A percentile compares a stretch with the other conserved stretches of the same genome.
These are phyloP conservation scores for Sebastes paucispinis DNA, from an alignment of 2,797 vertebrate species.

Conservation along the genomic window DNA sequence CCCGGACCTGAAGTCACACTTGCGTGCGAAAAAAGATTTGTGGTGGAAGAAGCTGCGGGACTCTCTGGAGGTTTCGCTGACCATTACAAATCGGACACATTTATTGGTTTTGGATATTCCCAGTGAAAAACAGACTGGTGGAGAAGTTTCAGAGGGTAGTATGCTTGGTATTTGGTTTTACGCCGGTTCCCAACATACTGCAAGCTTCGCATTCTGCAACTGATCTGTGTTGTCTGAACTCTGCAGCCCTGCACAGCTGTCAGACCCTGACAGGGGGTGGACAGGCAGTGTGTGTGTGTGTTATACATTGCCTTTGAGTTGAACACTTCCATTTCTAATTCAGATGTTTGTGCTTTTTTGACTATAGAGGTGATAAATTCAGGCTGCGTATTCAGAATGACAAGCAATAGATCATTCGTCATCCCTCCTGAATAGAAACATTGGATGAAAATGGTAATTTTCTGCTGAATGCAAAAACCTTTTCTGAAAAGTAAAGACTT, in stretches of 20 bases:
- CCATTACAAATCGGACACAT: constrained; percentile 36
- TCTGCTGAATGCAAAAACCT: constrained; percentile 15
- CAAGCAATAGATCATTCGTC: constrained; percentile 59
- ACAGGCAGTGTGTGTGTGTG: constrained; percentile 27
- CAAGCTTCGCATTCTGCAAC: constrained; percentile 81
- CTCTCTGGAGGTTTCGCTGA: constrained; percentile 3
- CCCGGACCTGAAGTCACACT: constrained; percentile 29
- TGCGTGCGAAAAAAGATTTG: not conserved
- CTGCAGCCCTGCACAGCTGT: constrained; percentile 82
- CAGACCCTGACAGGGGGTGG: constrained; percentile 62
- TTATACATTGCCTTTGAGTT: constrained; percentile 40
- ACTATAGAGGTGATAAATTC: constrained; percentile 47
- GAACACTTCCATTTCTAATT: constrained; percentile 63
- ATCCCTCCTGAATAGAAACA: constrained; percentile 30
- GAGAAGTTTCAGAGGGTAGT: constrained; percentile 66
- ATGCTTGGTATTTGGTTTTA: constrained; percentile 80
- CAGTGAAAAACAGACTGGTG: constrained; percentile 46
- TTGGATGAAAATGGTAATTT: constrained; percentile 42
- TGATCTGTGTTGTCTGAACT: constrained; percentile 82
- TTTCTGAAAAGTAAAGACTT: constrained; percentile 17
- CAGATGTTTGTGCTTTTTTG: constrained; percentile 50
- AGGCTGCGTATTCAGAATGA: constrained; percentile 33
- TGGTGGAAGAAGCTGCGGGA: not conserved
- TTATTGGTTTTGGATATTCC: constrained; percentile 50
- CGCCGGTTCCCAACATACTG: constrained; percentile 78